phyloP scores from a whole-genome alignment of 2,888 invertebrate genomes.

The Crematogaster levior region DNA sequence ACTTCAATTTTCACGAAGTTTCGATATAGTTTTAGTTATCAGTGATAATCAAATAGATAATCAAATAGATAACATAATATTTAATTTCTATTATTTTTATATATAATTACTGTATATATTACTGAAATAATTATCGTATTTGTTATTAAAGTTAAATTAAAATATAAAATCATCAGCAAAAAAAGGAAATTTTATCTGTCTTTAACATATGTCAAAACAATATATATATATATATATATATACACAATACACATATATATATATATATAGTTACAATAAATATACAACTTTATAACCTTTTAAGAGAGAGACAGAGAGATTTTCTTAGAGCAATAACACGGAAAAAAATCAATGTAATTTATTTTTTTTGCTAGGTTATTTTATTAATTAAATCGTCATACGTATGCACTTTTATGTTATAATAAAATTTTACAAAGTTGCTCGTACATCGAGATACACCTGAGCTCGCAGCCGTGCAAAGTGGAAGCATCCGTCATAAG shows the following conservation, averaged over 20 bases:
- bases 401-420: neutral
- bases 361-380: neutral
- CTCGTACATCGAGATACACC: constrained; percentile 1
- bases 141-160: neutral
- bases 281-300: neutral
- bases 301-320: too few species aligned
- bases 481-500: constrained; percentile 55
- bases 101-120: too few species aligned
- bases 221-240: too few species aligned
- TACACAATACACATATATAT: too few species aligned
- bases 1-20: neutral
- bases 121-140: neutral
- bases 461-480: constrained; percentile 8
- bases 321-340: too few species aligned
- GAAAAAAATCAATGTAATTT: neutral
- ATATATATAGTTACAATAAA: too few species aligned
- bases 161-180: neutral
- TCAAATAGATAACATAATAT: neutral
- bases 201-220: neutral
- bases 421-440: neutral
- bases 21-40: neutral
- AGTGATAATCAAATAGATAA: neutral
- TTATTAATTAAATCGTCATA: neutral
- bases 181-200: neutral
- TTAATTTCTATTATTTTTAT: neutral